phyloP scores from a whole-genome alignment of 2,797 vertebrate genomes.

The Hypotaenidia okinawae region DNA sequence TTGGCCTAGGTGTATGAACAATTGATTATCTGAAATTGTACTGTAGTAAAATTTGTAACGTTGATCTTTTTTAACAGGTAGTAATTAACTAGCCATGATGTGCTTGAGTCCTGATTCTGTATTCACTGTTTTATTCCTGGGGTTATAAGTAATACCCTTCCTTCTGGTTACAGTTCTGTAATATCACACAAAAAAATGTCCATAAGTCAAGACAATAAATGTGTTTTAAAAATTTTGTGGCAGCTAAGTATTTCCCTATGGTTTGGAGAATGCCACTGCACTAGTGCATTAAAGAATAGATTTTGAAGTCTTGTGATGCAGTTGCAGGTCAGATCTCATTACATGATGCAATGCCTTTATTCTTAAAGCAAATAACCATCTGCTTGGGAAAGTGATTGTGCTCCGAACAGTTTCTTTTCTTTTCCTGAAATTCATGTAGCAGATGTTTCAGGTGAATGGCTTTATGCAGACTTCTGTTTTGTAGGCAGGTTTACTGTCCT shows the following conservation, averaged over 20 bases:
- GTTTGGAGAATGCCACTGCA: neutral
- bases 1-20: neutral
- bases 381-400: constrained; percentile 22
- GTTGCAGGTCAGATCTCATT: constrained; percentile 23
- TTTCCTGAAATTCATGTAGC: constrained; percentile 35
- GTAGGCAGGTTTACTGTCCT: neutral
- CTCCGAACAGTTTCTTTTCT: neutral
- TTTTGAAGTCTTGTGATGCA: constrained; percentile 34
- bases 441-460: constrained; percentile 19
- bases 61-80: neutral
- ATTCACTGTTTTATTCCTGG: neutral
- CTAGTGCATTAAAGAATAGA: neutral
- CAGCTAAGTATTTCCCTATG: constrained; percentile 8
- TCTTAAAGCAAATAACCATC: constrained; percentile 50
- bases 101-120: neutral
- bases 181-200: neutral
- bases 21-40: neutral
- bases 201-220: neutral
- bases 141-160: neutral
- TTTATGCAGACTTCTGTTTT: constrained; percentile 4
- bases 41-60: neutral
- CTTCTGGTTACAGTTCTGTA: neutral
- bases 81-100: neutral
- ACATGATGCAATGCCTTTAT: constrained; percentile 29
- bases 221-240: neutral